A percentile compares a stretch with the other conserved stretches of the same genome.
Conservation (phyloP, 2,113 vertebrate species). For the Hemibagrus wyckioides region DNA sequence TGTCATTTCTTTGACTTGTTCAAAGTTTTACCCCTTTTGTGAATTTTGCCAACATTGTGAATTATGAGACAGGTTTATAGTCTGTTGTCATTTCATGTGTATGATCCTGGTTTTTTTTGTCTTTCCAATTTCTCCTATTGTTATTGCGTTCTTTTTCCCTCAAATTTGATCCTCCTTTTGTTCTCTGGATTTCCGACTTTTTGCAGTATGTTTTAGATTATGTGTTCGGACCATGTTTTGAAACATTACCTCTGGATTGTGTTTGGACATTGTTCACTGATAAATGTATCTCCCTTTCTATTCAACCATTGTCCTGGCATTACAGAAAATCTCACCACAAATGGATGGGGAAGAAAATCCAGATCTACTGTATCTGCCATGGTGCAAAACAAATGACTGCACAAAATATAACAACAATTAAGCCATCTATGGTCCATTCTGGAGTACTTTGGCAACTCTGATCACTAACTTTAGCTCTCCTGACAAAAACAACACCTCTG, state of each 20-base stretch:
- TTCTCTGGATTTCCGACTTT: conserved; percentile 16
- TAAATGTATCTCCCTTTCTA: not conserved
- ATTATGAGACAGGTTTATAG: not conserved
- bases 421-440: not conserved
- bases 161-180: not conserved
- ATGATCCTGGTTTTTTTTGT: not conserved
- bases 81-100: not conserved
- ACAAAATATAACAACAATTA: not conserved
- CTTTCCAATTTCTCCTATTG: not conserved
- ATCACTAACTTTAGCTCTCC: not conserved
- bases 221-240: not conserved
- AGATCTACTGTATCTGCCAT: not conserved
- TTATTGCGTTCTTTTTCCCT: not conserved
- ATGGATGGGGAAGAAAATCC: conserved; percentile 1
- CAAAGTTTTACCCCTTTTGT: not conserved
- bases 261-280: conserved; percentile 11
- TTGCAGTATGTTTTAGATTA: conserved; percentile 17
- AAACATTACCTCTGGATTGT: conserved; percentile 5
- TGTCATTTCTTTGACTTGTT: not conserved
- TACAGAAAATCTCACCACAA: conserved; percentile 26
- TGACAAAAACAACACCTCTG: not conserved
- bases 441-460: not conserved
- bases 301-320: not conserved
- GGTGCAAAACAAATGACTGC: not conserved
- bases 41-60: not conserved